phyloP scores from a whole-genome alignment of 2,888 invertebrate species.

The Aproaerema taeniolella region DNA sequence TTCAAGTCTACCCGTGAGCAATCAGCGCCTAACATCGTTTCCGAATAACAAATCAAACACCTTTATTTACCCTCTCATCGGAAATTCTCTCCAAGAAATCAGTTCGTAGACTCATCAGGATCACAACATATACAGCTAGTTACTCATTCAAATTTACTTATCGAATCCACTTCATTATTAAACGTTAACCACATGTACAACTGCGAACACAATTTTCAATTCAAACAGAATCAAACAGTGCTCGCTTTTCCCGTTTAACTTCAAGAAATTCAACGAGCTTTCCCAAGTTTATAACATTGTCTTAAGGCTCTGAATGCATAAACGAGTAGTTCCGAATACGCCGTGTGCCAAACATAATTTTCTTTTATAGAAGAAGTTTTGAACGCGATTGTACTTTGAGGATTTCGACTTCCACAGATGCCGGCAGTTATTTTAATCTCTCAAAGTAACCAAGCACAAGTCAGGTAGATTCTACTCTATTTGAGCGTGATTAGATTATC shows the following conservation, averaged over 20 bases:
- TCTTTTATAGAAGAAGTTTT: constrained; percentile 27
- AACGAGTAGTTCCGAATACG: constrained; percentile 37
- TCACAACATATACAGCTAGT: constrained; percentile 3
- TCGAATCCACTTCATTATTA: constrained; percentile 15
- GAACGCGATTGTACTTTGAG: constrained; percentile 1
- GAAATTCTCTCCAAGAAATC: no score
- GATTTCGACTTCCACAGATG: constrained; percentile 1
- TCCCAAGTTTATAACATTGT: constrained; percentile 48
- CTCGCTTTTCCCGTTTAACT: constrained; percentile 41
- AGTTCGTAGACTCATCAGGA: no score
- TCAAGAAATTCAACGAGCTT: constrained; percentile 36
- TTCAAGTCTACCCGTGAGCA: no score
- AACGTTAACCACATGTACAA: constrained; percentile 21
- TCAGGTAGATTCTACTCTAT: no score
- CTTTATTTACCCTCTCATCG: no score
- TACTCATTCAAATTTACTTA: constrained; percentile 12
- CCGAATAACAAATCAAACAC: no score
- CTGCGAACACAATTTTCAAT: constrained; percentile 41
- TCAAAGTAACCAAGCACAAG: no score
- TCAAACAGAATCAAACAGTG: constrained; percentile 47
- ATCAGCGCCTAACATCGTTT: no score
- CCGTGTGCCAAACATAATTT: constrained; percentile 34
- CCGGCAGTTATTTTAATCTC: no score
- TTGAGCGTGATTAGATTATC: no score
- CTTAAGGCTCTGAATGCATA: constrained; percentile 47